Conservation (phyloP, 1,140 invertebrate genomes). For the Calephelis nemesis region DNA sequence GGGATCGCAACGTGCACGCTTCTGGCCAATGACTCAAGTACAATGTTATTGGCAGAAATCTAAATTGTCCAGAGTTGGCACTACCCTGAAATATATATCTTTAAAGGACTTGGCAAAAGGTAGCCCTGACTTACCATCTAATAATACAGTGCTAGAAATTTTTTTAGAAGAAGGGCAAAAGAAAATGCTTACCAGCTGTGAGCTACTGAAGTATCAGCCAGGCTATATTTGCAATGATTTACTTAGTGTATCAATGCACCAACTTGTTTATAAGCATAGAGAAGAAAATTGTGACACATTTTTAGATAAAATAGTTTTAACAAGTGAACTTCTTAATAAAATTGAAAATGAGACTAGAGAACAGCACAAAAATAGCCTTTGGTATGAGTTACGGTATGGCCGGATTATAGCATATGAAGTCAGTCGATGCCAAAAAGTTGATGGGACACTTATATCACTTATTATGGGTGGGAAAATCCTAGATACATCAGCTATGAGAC, state of each 20-base stretch:
- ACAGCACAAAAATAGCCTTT: constrained; percentile 34
- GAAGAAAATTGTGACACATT: constrained; percentile 29
- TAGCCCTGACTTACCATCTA: constrained; percentile 5
- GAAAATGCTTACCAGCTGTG: no score
- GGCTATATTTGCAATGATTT: constrained; percentile 14
- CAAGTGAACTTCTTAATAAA: constrained; percentile 21
- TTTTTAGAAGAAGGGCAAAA: no score
- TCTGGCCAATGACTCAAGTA: no score
- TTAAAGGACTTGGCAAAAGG: constrained; percentile 30
- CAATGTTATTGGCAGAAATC: constrained; percentile 56
- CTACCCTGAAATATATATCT: constrained; percentile 36
- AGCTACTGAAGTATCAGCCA: not conserved
- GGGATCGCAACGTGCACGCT: no score
- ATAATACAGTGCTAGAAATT: no score
- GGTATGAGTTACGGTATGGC: constrained; percentile 44
- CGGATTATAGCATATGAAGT: constrained; percentile 47
- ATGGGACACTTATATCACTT: constrained; percentile 41
- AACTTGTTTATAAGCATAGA: constrained; percentile 32
- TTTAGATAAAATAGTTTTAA: constrained; percentile 22
- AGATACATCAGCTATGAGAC: constrained; percentile 47
- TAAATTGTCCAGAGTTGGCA: constrained; percentile 35
- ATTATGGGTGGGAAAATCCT: constrained; percentile 47
- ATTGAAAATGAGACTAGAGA: constrained; percentile 35
- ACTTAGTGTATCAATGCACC: constrained; percentile 26
- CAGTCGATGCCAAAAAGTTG: constrained; percentile 41